Conservation (phyloP, 2,113 vertebrate species). For the Corythaeola cristata region DNA sequence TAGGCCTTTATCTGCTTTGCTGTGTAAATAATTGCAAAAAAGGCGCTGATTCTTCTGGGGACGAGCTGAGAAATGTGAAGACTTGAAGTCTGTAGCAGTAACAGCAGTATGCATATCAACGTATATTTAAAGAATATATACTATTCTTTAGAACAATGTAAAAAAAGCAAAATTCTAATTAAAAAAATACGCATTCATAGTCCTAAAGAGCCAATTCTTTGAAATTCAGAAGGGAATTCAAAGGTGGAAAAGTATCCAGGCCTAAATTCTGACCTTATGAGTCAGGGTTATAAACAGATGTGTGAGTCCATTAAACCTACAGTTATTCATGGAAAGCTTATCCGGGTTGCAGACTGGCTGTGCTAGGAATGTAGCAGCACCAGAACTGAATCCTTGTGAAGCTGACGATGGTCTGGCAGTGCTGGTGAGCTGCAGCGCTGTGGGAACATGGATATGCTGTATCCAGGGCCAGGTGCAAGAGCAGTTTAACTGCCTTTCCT, state of each 20-base stretch:
- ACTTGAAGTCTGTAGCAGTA: not conserved
- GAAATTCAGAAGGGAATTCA: not conserved
- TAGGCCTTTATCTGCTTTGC: not conserved
- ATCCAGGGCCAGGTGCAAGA: not conserved
- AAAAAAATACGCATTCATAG: not conserved
- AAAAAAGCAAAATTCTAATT: not conserved
- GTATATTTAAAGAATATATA: not conserved
- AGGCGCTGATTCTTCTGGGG: not conserved
- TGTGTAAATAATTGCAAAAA: not conserved
- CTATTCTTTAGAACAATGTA: not conserved
- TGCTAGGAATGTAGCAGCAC: not conserved
- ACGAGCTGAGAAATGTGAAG: not conserved
- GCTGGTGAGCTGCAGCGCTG: fast-evolving
- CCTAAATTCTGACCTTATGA: not conserved
- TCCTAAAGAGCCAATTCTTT: not conserved
- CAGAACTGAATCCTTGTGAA: not conserved
- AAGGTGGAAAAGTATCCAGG: not conserved
- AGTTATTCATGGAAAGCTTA: not conserved
- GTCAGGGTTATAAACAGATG: constrained; percentile 15
- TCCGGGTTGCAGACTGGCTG: not conserved
- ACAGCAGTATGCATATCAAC: not conserved
- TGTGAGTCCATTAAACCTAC: constrained; percentile 9
- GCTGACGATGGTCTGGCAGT: not conserved
- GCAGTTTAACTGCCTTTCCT: not conserved
- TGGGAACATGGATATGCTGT: not conserved